Evolutionary conservation across 64 coral and sea anemone genomes (phyloP).

Genomic region (Actinia equina): DNA sequence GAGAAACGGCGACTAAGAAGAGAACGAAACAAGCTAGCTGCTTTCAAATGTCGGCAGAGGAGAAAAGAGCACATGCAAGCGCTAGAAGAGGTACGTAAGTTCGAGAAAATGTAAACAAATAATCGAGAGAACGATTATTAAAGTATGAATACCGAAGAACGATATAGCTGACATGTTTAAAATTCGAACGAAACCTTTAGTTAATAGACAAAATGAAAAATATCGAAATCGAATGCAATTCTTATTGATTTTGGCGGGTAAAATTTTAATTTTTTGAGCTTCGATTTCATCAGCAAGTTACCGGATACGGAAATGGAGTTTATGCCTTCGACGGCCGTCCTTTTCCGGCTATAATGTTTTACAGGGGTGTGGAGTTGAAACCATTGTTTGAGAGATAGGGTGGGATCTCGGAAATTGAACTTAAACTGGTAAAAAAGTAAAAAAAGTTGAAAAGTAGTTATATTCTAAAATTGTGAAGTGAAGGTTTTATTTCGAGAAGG

Average conservation of each 20-base stretch:
- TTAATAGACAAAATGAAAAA: background rate
- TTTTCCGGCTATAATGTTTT: background rate
- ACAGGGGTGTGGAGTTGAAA: background rate
- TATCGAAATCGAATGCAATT: background rate
- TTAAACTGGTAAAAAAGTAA: too few species aligned
- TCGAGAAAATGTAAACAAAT: background rate
- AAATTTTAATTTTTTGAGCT: background rate
- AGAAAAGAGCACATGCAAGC: constrained; percentile 90
- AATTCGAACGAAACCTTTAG: background rate
- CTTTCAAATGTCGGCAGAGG: constrained; percentile 89
- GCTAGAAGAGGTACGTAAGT: constrained; percentile 65
- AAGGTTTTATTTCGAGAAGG: too few species aligned
- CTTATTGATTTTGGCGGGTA: background rate
- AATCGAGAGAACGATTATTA: background rate
- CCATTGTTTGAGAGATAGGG: too few species aligned
- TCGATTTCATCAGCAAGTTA: background rate
- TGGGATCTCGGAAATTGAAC: too few species aligned
- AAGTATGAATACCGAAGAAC: background rate
- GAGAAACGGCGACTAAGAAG: constrained; percentile 83
- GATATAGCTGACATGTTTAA: background rate
- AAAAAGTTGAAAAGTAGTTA: too few species aligned
- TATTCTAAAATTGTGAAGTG: too few species aligned
- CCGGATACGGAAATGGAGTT: background rate
- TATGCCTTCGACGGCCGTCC: background rate
- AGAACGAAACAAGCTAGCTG: constrained; percentile 95